Evolutionary conservation across 1,140 invertebrate genomes (phyloP), one percentile per base, ranked within the genome.

Genomic region (Chironomus tepperi): DNA sequence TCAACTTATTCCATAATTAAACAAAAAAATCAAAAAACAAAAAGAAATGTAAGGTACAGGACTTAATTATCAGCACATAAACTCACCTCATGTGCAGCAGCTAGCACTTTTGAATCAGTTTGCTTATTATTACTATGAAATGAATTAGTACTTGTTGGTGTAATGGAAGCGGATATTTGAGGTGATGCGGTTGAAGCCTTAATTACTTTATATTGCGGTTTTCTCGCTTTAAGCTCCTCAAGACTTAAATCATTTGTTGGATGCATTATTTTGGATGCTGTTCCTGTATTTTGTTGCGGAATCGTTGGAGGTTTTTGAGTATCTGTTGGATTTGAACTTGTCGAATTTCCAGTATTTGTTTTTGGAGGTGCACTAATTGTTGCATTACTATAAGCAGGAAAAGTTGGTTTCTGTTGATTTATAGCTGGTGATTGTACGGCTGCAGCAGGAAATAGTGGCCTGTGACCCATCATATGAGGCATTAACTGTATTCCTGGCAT

Each of bases 171-270:
- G 77, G 83, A 73, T 76, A 79, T 43, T 79, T 81, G 34, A 81
- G 78, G 42, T 77, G 77, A 34, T 34, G 5, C 24, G 24, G 24
- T 77, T 8, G 80, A 76, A 24, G 78, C n/a, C 16, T 79, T 80
- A 43, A 74, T 75, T 74, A 79, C 79, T 83, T 88, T 85, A 82
- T 96, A 96, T 81, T 92, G 93, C 3, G 89, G 85, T 78, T 89
- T 83, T 76, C 89, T 86, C 10, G 94, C 90, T 74, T 91, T 85
- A 76, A 93, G 89, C 84, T 97, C 94, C 82, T 97, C 95, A 85
- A 96, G 79, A 70, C 95, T 97, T 65, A 97, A 90, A 84, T 98
- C 96, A 83, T 98, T 95, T 24, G 92, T 89, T 24, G 96, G 96
- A 83, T 98, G 96, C 79, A 98, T 91, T 74, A 98, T 96, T 85